phyloP scores from a whole-genome alignment of 2,113 vertebrate species.

The Megalops atlanticus region DNA sequence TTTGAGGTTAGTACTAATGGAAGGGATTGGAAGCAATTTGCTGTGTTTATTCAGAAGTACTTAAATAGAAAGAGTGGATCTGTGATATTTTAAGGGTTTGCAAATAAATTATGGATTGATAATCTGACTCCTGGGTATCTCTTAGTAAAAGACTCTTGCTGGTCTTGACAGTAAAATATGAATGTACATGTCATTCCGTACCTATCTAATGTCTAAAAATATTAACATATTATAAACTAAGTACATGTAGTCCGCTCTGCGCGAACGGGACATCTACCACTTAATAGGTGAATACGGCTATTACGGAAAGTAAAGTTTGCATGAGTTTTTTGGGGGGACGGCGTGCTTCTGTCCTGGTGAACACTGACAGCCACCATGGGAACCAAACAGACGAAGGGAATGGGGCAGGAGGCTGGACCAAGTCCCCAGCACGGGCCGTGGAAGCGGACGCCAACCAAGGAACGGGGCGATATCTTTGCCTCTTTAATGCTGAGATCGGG shows the following conservation, averaged over 20 bases:
- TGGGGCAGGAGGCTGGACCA: slow-evolving; percentile 69
- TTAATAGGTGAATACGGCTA: slow-evolving; percentile 1
- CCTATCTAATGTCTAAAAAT: neutral
- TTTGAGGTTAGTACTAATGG: no score
- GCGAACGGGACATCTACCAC: neutral
- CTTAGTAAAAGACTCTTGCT: no score
- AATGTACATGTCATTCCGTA: neutral
- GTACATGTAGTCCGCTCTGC: neutral
- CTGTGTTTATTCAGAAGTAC: no score
- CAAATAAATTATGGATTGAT: no score
- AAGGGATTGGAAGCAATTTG: no score
- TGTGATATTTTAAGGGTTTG: no score
- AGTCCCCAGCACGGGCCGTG: slow-evolving; percentile 74
- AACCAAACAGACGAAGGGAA: slow-evolving; percentile 86
- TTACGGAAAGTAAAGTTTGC: neutral
- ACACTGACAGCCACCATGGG: slow-evolving; percentile 75
- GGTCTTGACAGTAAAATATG: neutral
- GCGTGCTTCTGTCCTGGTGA: neutral
- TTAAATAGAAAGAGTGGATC: no score
- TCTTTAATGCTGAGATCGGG: slow-evolving; percentile 85
- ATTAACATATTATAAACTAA: neutral
- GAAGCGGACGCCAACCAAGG: slow-evolving; percentile 72
- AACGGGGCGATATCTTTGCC: slow-evolving; percentile 80
- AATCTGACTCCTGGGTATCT: no score
- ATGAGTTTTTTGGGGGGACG: slow-evolving; percentile 18